These are phyloP conservation scores for Eunapius fragilis DNA, from an alignment of 37 sponge, comb jelly and placozoan species.

Conservation along the genomic window DNA sequence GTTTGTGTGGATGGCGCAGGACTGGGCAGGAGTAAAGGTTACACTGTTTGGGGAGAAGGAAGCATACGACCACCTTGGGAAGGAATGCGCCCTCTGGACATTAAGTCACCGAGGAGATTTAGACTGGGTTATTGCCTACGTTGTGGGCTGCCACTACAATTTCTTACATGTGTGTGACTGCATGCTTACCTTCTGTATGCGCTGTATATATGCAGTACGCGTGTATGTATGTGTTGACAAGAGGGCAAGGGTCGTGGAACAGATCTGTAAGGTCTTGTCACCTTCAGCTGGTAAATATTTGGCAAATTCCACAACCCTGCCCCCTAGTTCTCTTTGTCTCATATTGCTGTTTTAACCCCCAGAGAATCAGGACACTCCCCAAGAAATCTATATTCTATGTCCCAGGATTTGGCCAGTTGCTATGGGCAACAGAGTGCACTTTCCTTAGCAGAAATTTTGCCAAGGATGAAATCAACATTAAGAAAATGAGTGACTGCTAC, in stretches of 20 bases:
- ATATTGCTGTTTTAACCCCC: not conserved
- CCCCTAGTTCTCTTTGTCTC: not conserved
- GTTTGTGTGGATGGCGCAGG: constrained; percentile 48
- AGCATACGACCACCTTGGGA: constrained; percentile 32
- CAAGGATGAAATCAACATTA: constrained; percentile 42
- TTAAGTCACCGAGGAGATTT: constrained; percentile 93
- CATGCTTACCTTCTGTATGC: constrained; percentile 5
- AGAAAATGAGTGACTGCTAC: constrained; percentile 14
- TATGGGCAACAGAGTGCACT: constrained; percentile 59
- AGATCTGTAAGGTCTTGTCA: too few relatives aligned
- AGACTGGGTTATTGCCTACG: constrained; percentile 90
- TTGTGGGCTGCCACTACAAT: constrained; percentile 4
- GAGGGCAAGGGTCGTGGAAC: too few relatives aligned
- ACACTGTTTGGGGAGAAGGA: constrained; percentile 37
- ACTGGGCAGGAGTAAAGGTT: constrained; percentile 58
- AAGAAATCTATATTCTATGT: constrained; percentile 61
- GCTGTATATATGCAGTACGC: too few relatives aligned
- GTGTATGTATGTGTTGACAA: too few relatives aligned
- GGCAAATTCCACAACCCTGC: too few relatives aligned
- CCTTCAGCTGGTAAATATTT: too few relatives aligned
- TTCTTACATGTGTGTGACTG: constrained; percentile 20
- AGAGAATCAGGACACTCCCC: constrained; percentile 53
- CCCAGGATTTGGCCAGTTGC: constrained; percentile 70
- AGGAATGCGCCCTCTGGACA: constrained; percentile 64
- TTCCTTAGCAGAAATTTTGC: constrained; percentile 49